phyloP scores from a whole-genome alignment of 2,113 vertebrate genomes.

The Epinephelus lanceolatus region DNA sequence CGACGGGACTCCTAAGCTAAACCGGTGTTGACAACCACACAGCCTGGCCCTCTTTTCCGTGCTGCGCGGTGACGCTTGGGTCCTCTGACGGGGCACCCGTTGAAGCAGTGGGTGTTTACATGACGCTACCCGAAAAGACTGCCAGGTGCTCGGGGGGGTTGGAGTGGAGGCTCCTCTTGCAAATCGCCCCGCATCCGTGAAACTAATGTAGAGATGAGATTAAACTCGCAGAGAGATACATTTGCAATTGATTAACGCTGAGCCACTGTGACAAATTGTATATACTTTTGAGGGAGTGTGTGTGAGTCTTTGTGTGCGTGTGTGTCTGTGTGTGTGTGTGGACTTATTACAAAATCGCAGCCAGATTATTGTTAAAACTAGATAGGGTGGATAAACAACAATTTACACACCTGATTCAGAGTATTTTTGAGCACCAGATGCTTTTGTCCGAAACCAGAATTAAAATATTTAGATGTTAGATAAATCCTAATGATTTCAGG shows the following conservation, averaged over 20 bases:
- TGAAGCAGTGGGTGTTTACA: slow-evolving; percentile 76
- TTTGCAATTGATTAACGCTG: slow-evolving; percentile 81
- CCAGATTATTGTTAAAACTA: slow-evolving; percentile 42
- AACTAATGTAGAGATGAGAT: slow-evolving; percentile 83
- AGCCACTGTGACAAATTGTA: slow-evolving; percentile 79
- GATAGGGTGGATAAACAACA: slow-evolving; percentile 28
- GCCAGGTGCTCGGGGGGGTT: slow-evolving; percentile 71
- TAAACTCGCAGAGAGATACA: slow-evolving; percentile 78
- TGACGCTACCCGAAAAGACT: slow-evolving; percentile 74
- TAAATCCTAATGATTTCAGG: slow-evolving; percentile 29
- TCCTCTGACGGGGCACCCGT: slow-evolving; percentile 73
- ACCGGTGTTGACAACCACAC: slow-evolving; percentile 93
- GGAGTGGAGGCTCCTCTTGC: slow-evolving; percentile 40
- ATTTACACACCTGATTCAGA: background rate
- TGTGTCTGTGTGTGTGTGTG: slow-evolving; percentile 22
- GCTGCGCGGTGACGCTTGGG: slow-evolving; percentile 80
- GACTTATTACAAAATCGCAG: slow-evolving; percentile 18
- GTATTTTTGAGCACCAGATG: slow-evolving; percentile 14
- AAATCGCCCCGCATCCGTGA: slow-evolving; percentile 75
- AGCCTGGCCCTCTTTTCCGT: slow-evolving; percentile 83
- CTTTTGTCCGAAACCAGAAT: background rate
- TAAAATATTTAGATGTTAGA: slow-evolving; percentile 14
- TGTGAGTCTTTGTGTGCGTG: slow-evolving; percentile 49
- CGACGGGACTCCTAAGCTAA: slow-evolving; percentile 84
- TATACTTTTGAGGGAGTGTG: slow-evolving; percentile 71